Percentiles rank a stretch among this genome's conserved stretches.
These are phyloP conservation scores for Ciona savignyi DNA, from an alignment of 23 tunicate genomes.

Conservation along the genomic window DNA sequence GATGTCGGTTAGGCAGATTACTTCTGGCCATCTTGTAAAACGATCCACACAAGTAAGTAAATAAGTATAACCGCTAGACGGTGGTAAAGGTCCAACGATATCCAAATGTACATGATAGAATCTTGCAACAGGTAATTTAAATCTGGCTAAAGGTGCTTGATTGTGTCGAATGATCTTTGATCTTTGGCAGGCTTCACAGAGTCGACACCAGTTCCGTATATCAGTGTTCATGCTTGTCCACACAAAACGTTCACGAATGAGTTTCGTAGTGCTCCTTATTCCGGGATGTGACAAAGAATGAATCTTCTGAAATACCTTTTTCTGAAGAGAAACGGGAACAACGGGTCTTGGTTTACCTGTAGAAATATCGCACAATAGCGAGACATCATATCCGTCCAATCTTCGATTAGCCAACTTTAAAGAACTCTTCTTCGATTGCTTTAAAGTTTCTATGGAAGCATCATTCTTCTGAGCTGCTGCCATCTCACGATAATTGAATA, in stretches of 20 bases:
- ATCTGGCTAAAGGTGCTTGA: not conserved
- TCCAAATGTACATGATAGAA: not conserved
- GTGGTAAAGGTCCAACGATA: conserved; percentile 14
- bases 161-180: conserved; percentile 6
- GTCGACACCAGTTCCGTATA: not conserved
- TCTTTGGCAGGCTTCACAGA: conserved; percentile 7
- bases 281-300: conserved; percentile 5
- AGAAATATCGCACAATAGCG: not conserved
- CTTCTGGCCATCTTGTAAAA: conserved; percentile 1
- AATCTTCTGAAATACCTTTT: not conserved
- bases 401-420: not conserved
- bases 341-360: not conserved
- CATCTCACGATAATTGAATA: not conserved
- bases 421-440: not conserved
- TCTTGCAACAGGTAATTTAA: not conserved
- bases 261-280: not conserved
- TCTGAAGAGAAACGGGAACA: not conserved
- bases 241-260: not conserved
- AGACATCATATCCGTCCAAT: not conserved
- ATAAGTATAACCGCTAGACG: not conserved
- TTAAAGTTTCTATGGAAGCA: not conserved
- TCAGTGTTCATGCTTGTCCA: not conserved
- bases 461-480: not conserved
- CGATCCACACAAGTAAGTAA: conserved; percentile 3
- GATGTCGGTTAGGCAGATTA: not conserved